Percentiles rank a stretch among this genome's conserved stretches.
phyloP scores from a whole-genome alignment of 2,888 invertebrate genomes.

The Malachius bipustulatus region DNA sequence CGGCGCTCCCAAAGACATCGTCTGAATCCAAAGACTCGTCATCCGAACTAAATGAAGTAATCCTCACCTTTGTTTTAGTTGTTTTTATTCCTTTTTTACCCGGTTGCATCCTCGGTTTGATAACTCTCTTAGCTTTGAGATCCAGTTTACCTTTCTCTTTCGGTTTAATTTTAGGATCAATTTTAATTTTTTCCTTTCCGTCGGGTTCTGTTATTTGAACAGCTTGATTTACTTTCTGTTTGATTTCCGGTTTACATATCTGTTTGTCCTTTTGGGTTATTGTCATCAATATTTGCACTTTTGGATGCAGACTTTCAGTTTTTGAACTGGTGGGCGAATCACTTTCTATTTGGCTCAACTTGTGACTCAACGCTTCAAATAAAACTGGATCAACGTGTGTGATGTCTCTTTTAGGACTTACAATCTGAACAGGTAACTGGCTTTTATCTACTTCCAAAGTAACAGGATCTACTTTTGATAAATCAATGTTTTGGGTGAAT shows the following conservation, averaged over 20 bases:
- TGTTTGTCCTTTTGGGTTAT: slow-evolving; percentile 23
- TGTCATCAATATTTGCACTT: slow-evolving; percentile 23
- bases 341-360: slow-evolving; percentile 64
- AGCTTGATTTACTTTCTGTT: slow-evolving; percentile 19
- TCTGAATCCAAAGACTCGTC: slow-evolving; percentile 67
- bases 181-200: slow-evolving; percentile 28
- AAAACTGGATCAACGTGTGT: slow-evolving; percentile 58
- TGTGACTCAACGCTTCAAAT: slow-evolving; percentile 54
- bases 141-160: slow-evolving; percentile 43
- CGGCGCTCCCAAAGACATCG: slow-evolving; percentile 64
- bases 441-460: slow-evolving; percentile 60
- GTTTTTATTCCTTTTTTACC: slow-evolving; percentile 48
- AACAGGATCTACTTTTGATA: slow-evolving; percentile 61
- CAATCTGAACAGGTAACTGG: slow-evolving; percentile 44
- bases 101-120: slow-evolving; percentile 51
- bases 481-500: slow-evolving; percentile 62
- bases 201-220: slow-evolving; percentile 23
- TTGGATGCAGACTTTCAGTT: slow-evolving; percentile 50
- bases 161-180: slow-evolving; percentile 38
- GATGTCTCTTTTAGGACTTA: slow-evolving; percentile 60
- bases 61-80: slow-evolving; percentile 55
- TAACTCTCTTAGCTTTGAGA: slow-evolving; percentile 48
- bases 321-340: slow-evolving; percentile 64
- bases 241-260: slow-evolving; percentile 19
- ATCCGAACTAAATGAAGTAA: slow-evolving; percentile 64